Evolutionary conservation across 2,113 vertebrate species (phyloP).

Genomic region (Suncus etruscus): DNA sequence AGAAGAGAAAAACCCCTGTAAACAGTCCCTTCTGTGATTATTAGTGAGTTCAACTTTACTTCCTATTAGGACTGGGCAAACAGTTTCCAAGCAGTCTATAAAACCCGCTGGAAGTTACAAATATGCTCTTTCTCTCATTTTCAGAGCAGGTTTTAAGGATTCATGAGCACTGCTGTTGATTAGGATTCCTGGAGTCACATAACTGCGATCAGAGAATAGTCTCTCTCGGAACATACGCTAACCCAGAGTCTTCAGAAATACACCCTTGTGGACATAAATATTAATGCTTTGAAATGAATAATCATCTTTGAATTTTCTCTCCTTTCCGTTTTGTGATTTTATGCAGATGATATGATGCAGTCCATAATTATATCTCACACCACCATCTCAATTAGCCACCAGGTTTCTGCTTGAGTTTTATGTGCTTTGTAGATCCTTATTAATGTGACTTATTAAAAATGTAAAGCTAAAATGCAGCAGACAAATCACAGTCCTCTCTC

Average conservation of each 20-base stretch:
- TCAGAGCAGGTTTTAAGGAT: conserved; percentile 69
- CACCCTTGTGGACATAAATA: conserved; percentile 76
- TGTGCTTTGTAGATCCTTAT: background rate
- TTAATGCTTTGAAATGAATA: conserved; percentile 74
- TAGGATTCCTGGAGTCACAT: conserved; percentile 71
- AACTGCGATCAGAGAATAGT: conserved; percentile 72
- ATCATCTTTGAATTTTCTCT: conserved; percentile 48
- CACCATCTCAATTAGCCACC: background rate
- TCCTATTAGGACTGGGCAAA: conserved; percentile 70
- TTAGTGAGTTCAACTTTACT: conserved; percentile 70
- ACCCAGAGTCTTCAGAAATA: conserved; percentile 41
- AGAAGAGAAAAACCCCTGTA: background rate
- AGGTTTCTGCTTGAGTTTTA: background rate
- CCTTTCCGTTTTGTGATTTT: conserved; percentile 38
- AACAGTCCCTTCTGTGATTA: conserved; percentile 31
- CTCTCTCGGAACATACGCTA: conserved; percentile 55
- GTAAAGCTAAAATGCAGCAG: background rate
- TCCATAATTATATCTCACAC: conserved; percentile 20
- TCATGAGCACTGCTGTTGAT: conserved; percentile 63
- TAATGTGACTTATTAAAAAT: conserved; percentile 29
- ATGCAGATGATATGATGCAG: background rate
- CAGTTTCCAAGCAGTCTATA: conserved; percentile 69
- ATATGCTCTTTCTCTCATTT: conserved; percentile 77
- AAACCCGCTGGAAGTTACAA: conserved; percentile 78
- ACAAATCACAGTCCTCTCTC: background rate